These are phyloP conservation scores for Apamea sordens DNA, from an alignment of 2,888 invertebrate genomes.

Conservation along the genomic window DNA sequence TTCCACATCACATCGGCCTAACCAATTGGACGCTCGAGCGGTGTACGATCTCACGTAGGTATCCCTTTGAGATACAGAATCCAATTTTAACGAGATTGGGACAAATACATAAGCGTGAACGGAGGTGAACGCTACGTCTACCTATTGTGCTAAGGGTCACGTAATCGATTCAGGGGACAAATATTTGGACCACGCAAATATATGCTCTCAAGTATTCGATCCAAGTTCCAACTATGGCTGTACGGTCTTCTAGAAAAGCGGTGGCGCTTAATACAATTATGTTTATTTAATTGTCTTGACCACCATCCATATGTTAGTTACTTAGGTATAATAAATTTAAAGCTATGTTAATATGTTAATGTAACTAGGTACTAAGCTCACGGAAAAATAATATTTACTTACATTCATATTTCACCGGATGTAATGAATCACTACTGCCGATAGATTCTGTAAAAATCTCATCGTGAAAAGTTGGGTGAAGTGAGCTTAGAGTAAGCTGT, in stretches of 20 bases:
- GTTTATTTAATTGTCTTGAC: too few relatives aligned
- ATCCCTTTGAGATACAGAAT: conserved; percentile 18
- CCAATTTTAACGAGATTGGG: conserved; percentile 33
- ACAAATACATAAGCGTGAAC: conserved; percentile 21
- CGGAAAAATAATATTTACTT: too few relatives aligned
- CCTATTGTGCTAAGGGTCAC: conserved; percentile 34
- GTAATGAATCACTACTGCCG: too few relatives aligned
- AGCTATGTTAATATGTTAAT: too few relatives aligned
- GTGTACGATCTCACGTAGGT: not conserved
- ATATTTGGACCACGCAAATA: conserved; percentile 25
- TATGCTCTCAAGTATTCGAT: conserved; percentile 23
- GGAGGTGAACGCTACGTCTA: not conserved
- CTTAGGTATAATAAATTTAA: too few relatives aligned
- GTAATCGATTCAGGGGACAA: conserved; percentile 34
- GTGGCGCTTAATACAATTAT: too few relatives aligned
- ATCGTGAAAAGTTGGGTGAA: too few relatives aligned
- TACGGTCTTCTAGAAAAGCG: not conserved
- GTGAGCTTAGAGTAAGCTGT: too few relatives aligned
- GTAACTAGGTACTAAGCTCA: too few relatives aligned
- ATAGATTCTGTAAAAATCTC: too few relatives aligned
- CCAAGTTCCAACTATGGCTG: not conserved
- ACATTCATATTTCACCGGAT: too few relatives aligned
- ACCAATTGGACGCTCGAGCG: not conserved
- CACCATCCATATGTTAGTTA: too few relatives aligned
- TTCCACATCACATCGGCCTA: not conserved